Evolutionary conservation across 2,113 vertebrate species (phyloP).

Genomic region (Otus sunia): DNA sequence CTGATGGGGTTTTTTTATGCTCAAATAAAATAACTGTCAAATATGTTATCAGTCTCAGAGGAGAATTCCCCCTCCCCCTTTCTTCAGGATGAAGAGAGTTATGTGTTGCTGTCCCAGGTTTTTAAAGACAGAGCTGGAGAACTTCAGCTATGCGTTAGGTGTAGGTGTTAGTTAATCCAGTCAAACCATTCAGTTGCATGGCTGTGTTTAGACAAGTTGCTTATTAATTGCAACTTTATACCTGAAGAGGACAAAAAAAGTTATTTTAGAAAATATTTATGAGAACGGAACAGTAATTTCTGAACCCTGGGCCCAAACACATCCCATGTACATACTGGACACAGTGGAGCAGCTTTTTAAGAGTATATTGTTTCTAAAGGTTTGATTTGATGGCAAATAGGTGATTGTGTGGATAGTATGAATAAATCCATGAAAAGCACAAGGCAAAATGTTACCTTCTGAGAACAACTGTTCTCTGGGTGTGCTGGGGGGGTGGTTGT

Average conservation of each 20-base stretch:
- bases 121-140: background rate
- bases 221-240: background rate
- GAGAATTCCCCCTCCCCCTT: background rate
- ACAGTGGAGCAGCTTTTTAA: background rate
- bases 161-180: background rate
- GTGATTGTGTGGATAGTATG: background rate
- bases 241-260: background rate
- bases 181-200: background rate
- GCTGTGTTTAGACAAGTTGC: background rate
- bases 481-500: background rate
- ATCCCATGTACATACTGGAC: rapidly evolving
- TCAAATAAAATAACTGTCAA: slow-evolving; percentile 22
- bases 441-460: background rate
- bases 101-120: background rate
- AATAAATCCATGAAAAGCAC: background rate
- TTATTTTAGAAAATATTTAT: background rate
- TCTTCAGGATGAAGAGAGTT: background rate
- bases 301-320: background rate
- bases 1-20: background rate
- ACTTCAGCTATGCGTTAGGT: background rate
- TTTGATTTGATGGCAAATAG: background rate
- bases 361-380: background rate
- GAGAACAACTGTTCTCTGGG: background rate
- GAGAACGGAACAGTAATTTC: background rate
- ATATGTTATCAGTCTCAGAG: background rate